Evolutionary conservation across 1,140 invertebrate genomes (phyloP), one percentile per base, ranked within the genome.

Genomic region (Oryzaephilus surinamensis): DNA sequence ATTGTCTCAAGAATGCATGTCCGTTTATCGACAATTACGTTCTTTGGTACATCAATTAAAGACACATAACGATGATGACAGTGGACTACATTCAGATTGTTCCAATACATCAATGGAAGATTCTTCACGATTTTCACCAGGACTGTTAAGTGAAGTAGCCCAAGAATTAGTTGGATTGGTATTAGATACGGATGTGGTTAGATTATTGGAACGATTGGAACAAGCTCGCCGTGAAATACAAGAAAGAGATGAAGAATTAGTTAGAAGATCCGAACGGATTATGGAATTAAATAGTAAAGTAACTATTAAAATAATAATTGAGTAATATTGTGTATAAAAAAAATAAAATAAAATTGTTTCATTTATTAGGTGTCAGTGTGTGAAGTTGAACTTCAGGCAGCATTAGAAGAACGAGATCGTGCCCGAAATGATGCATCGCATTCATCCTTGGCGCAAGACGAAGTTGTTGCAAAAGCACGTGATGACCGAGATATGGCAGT

Each of bases 401-500:
- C 84, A 0, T 72, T 74, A 19, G 86, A 91, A 53, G 85, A 94
- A 54, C 63, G 86, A 1, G 85, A 92, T 58, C 73, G 81, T 26
- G 76, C 87, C 1, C 62, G 83, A 3, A 67, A 75, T 26, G 85
- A 90, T 58, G 72, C 75, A 7, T 76, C 72, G 32, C 75, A 79
- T 52, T 74, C 62, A 40, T 73, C 69, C 28, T 58, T 80, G 5
- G 77, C 75, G 48, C 77, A 73, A 55, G 90, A 94, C 54, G 84
- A 92, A 47, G 72, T 90, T 8, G 73, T 95, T 7, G 64, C 76
- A 0, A 76, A 83, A 58, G 87, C 89, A 1, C 76, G 88, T 55
- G 74, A 80, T 35, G 81, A 88, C 45, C 71, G 92, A 11, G 90
- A 95, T 61, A 77, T 86, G 30, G 90, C 91, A 3, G 82, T 92